Evolutionary conservation across 1,140 invertebrate genomes (phyloP).

Genomic region (Caenorhabditis elegans): WBcel235 BX284606.5:11198501-11199000

Average conservation of each 20-base stretch:
- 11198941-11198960: not conserved
- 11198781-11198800: not conserved
- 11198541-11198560: not conserved
- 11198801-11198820: not conserved
- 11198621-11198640: slow-evolving; percentile 9
- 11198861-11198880: slow-evolving; percentile 22
- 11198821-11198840: slow-evolving; percentile 29
- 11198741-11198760: slow-evolving; percentile 14
- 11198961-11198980: not conserved
- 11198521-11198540: not conserved
- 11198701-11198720: slow-evolving; percentile 14
- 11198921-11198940: not conserved
- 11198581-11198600: not conserved
- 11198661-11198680: slow-evolving; percentile 7
- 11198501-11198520: too few relatives aligned
- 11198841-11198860: not conserved
- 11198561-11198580: slow-evolving; percentile 13
- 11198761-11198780: too few relatives aligned
- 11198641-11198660: slow-evolving; percentile 17
- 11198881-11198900: not conserved
- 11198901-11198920: slow-evolving; percentile 24
- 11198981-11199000: not conserved
- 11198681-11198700: not conserved
- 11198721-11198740: slow-evolving; percentile 18
- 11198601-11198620: not conserved